These are phyloP conservation scores for Atopsyche davidsoni DNA, from an alignment of 1,140 invertebrate species.

Conservation along the genomic window DNA sequence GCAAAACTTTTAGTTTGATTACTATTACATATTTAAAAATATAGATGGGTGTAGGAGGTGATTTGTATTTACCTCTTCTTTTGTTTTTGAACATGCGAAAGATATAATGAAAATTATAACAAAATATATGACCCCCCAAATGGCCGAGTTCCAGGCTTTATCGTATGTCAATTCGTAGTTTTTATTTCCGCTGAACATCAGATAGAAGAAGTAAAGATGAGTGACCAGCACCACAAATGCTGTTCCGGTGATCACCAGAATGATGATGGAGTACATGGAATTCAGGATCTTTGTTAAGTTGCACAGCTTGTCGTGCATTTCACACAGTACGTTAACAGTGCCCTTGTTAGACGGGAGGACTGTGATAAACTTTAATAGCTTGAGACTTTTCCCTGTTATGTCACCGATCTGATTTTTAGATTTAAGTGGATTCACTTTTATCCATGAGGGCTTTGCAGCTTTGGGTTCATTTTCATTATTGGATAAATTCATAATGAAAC, in stretches of 20 bases:
- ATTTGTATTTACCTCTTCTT: conserved; percentile 14
- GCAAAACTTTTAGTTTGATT: no score
- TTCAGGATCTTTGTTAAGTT: conserved; percentile 15
- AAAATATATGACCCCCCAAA: conserved; percentile 8
- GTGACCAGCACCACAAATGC: conserved; percentile 23
- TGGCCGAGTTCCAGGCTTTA: conserved; percentile 8
- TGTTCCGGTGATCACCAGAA: conserved; percentile 14
- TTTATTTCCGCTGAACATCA: conserved; percentile 17
- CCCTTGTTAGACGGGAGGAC: no score
- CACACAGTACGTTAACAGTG: conserved; percentile 9
- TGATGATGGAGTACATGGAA: conserved; percentile 18
- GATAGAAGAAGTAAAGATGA: conserved; percentile 25
- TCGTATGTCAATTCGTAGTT: conserved; percentile 1
- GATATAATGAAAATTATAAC: conserved; percentile 7
- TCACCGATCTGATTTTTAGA: no score
- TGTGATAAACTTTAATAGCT: no score
- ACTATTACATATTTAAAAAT: neutral
- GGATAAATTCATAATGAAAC: neutral
- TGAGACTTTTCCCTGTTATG: no score
- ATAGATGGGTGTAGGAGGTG: no score
- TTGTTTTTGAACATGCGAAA: conserved; percentile 13
- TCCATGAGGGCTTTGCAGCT: no score
- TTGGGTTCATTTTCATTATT: no score
- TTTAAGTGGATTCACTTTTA: no score
- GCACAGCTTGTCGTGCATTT: conserved; percentile 24